Conservation (phyloP, 1,140 invertebrate genomes). For the Trachymyrmex septentrionalis region DNA sequence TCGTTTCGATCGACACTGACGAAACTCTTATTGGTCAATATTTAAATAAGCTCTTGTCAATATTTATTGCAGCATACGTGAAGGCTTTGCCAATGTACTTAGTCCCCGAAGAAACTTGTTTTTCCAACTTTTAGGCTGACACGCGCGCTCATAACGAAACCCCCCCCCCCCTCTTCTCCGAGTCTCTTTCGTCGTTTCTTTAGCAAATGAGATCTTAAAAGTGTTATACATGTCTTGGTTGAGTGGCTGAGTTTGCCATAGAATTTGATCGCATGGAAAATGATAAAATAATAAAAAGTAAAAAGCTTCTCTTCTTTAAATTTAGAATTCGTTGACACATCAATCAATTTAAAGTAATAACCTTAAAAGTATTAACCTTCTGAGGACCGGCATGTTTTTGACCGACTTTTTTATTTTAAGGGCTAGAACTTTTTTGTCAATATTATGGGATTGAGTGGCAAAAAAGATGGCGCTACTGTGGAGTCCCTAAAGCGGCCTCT, state of each 20-base stretch:
- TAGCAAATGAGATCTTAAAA: conserved; percentile 21
- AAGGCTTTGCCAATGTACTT: background rate
- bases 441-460: no score
- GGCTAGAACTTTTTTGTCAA: no score
- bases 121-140: background rate
- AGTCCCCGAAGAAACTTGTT: background rate
- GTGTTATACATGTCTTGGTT: background rate
- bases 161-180: background rate
- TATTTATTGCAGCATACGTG: conserved; percentile 1
- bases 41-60: conserved; percentile 31
- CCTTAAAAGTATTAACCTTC: background rate
- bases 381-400: no score
- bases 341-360: conserved; percentile 3
- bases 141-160: background rate
- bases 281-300: conserved; percentile 25
- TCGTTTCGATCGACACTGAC: background rate
- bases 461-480: no score
- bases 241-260: no score
- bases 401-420: no score
- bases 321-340: background rate
- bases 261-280: background rate
- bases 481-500: no score
- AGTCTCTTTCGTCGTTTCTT: background rate
- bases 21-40: conserved; percentile 26
- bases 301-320: conserved; percentile 5